phyloP scores from a whole-genome alignment of 2,888 invertebrate genomes.

The Apamea monoglypha region DNA sequence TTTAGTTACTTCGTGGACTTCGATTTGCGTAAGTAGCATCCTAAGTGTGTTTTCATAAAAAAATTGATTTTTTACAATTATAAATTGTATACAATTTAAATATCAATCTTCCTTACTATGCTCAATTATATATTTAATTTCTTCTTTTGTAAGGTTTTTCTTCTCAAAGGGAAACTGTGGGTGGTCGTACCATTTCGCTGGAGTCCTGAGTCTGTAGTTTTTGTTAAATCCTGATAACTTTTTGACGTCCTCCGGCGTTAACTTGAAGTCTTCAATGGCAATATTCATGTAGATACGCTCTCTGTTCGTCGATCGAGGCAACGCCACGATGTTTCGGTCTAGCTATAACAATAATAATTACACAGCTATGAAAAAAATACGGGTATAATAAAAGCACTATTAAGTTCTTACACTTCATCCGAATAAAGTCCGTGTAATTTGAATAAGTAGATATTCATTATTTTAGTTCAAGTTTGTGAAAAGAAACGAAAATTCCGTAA shows the following conservation, averaged over 20 bases:
- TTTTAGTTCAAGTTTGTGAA: slow-evolving; percentile 27
- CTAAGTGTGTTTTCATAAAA: too few species aligned
- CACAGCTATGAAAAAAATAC: not conserved
- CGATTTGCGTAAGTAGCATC: not conserved
- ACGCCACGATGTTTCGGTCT: slow-evolving; percentile 89
- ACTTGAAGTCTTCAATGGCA: slow-evolving; percentile 89
- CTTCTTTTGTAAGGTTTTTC: slow-evolving; percentile 78
- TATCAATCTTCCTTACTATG: slow-evolving; percentile 82
- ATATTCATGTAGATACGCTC: slow-evolving; percentile 90
- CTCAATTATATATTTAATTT: slow-evolving; percentile 80
- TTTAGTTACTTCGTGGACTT: not conserved
- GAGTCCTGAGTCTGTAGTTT: slow-evolving; percentile 83
- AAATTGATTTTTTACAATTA: not conserved
- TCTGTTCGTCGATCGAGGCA: slow-evolving; percentile 91
- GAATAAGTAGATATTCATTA: slow-evolving; percentile 27
- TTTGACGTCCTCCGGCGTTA: slow-evolving; percentile 87
- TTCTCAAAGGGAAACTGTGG: slow-evolving; percentile 85
- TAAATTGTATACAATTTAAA: not conserved
- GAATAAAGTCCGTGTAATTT: slow-evolving; percentile 13
- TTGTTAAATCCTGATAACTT: slow-evolving; percentile 88
- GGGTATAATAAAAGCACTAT: not conserved
- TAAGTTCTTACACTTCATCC: slow-evolving; percentile 6
- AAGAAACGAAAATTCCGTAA: slow-evolving; percentile 12
- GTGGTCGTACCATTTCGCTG: slow-evolving; percentile 79
- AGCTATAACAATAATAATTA: slow-evolving; percentile 79